Percentiles rank a stretch among this genome's conserved stretches.
These are phyloP conservation scores for Platorchestia sp. DNA, from an alignment of 1,140 invertebrate genomes.

Conservation along the genomic window DNA sequence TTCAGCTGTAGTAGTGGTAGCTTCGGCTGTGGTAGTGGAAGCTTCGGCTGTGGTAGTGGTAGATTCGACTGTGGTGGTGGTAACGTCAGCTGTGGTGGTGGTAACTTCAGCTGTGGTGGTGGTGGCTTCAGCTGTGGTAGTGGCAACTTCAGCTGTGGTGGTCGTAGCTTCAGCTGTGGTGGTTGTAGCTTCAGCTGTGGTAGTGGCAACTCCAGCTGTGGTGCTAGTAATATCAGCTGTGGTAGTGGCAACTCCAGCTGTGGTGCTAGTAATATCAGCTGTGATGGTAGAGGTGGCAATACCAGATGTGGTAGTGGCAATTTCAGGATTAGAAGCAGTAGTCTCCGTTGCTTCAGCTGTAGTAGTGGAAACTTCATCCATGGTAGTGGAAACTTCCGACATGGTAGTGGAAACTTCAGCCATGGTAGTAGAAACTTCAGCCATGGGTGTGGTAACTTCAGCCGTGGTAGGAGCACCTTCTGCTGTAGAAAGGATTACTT, in stretches of 20 bases:
- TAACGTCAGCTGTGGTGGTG: background rate
- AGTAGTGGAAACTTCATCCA: background rate
- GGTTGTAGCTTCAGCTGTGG: background rate
- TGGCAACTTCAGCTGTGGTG: background rate
- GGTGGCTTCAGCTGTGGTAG: background rate
- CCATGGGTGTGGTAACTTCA: background rate
- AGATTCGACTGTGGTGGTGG: background rate
- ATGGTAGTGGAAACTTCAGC: background rate
- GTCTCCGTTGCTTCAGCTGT: too few relatives aligned
- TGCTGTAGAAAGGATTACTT: background rate
- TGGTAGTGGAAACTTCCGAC: background rate
- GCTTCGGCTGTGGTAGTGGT: background rate
- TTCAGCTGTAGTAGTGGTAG: background rate
- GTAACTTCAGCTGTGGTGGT: background rate
- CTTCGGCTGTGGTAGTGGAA: background rate
- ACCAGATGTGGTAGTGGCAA: too few relatives aligned
- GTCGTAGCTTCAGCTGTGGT: background rate
- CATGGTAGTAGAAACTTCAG: background rate
- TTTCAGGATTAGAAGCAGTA: too few relatives aligned
- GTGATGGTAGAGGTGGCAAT: too few relatives aligned
- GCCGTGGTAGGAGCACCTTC: background rate
- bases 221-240: background rate
- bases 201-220: background rate
- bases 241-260: background rate
- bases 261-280: background rate